Conservation (phyloP, 1,140 invertebrate species). For the Papilio polytes region DNA sequence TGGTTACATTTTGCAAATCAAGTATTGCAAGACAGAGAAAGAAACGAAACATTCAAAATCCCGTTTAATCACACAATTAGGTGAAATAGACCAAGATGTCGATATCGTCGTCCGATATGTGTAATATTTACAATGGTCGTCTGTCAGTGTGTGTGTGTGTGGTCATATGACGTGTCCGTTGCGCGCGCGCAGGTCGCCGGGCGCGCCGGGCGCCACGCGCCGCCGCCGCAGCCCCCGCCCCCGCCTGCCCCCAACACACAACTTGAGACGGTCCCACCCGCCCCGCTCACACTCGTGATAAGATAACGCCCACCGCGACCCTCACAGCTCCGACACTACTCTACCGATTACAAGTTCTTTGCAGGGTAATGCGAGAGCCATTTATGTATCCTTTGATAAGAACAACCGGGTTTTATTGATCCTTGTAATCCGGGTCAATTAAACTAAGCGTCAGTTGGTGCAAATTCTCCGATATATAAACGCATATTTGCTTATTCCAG, state of each 20-base stretch:
- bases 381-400: too few species aligned
- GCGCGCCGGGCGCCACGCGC: conserved; percentile 21
- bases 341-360: too few species aligned
- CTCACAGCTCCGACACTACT: too few species aligned
- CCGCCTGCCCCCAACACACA: conserved; percentile 33
- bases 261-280: conserved; percentile 22
- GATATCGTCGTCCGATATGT: not conserved
- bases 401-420: too few species aligned
- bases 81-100: not conserved
- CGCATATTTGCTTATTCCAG: too few species aligned
- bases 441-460: too few species aligned
- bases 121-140: conserved; percentile 21
- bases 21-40: not conserved
- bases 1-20: not conserved
- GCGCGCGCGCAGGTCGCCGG: not conserved
- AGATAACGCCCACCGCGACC: conserved; percentile 12
- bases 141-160: not conserved
- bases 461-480: too few species aligned
- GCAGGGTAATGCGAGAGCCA: too few species aligned
- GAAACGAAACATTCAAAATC: not conserved
- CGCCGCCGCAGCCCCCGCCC: conserved; percentile 32
- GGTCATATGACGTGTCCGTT: conserved; percentile 32
- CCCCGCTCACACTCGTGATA: conserved; percentile 39
- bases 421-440: too few species aligned
- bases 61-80: not conserved